phyloP scores from a whole-genome alignment of 2,797 vertebrate species.

The Poliocrania exsul region DNA sequence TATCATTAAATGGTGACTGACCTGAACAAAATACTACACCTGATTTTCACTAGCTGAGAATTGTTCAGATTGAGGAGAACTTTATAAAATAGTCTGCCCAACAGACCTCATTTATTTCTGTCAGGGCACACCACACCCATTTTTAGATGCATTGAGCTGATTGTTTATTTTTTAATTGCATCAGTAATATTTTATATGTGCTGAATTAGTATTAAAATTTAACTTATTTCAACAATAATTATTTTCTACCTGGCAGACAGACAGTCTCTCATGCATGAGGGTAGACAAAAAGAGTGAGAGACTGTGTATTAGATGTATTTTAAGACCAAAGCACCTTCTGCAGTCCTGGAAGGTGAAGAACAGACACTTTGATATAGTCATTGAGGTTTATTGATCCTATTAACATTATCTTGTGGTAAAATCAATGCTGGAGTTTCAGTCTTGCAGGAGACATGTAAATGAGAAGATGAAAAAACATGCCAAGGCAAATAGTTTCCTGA shows the following conservation, averaged over 20 bases:
- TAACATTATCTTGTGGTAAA: slow-evolving; percentile 77
- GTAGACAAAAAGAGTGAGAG: slow-evolving; percentile 1
- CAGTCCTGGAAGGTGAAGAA: slow-evolving; percentile 57
- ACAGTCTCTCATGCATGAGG: slow-evolving; percentile 19
- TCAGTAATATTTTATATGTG: slow-evolving; percentile 70
- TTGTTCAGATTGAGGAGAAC: background rate
- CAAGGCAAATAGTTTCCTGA: slow-evolving; percentile 71
- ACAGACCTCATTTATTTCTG: slow-evolving; percentile 2
- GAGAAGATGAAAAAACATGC: slow-evolving; percentile 70
- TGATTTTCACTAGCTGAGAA: background rate
- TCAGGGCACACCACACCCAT: background rate
- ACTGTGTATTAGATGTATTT: background rate
- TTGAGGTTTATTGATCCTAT: slow-evolving; percentile 81
- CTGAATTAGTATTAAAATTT: slow-evolving; percentile 66
- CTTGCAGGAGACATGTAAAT: slow-evolving; percentile 76
- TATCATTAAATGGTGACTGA: background rate
- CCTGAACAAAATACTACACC: background rate
- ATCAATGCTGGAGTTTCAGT: slow-evolving; percentile 76
- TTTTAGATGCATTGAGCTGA: slow-evolving; percentile 27
- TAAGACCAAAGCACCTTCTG: slow-evolving; percentile 41
- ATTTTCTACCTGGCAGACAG: slow-evolving; percentile 53
- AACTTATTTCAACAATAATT: slow-evolving; percentile 54
- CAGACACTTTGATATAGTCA: slow-evolving; percentile 71
- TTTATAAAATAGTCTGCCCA: background rate
- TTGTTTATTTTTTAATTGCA: slow-evolving; percentile 66